A percentile compares a stretch with the other conserved stretches of the same genome.
phyloP scores from a whole-genome alignment of 2,113 vertebrate genomes.

The Nipponia nippon region DNA sequence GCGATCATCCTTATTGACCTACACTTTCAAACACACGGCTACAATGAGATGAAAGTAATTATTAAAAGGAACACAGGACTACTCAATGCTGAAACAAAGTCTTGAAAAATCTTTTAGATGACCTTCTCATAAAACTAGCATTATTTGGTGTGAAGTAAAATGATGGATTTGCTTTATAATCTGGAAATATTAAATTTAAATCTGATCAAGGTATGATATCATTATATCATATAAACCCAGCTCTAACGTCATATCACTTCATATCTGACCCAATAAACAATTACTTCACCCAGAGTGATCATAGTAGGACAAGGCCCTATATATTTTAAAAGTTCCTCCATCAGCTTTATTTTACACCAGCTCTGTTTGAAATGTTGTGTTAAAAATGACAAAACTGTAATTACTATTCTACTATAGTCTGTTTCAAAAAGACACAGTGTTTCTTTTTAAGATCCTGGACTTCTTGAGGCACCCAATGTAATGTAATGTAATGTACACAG shows the following conservation, averaged over 20 bases:
- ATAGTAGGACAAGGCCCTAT: neutral
- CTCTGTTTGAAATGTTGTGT: neutral
- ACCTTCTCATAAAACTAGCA: conserved; percentile 77
- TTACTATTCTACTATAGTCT: neutral
- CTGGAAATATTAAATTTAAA: conserved; percentile 51
- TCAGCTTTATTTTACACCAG: conserved; percentile 19
- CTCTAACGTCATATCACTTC: neutral
- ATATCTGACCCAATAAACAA: neutral
- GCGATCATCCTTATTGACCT: conserved; percentile 94
- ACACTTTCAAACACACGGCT: conserved; percentile 86
- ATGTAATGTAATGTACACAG: neutral
- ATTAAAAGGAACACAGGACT: conserved; percentile 80
- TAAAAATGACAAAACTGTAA: conserved; percentile 13
- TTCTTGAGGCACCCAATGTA: conserved; percentile 25
- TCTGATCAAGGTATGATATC: conserved; percentile 19
- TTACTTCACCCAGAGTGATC: neutral
- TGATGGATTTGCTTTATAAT: conserved; percentile 49
- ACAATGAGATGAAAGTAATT: conserved; percentile 89
- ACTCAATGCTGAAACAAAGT: conserved; percentile 82
- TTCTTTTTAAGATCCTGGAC: conserved; percentile 28
- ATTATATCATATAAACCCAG: neutral
- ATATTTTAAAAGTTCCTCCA: conserved; percentile 30
- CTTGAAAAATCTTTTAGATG: conserved; percentile 76
- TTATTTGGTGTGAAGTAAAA: conserved; percentile 71
- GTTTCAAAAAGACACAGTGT: neutral